These are phyloP conservation scores for Arctocebus calabarensis DNA, from an alignment of 2,797 vertebrate genomes.

Conservation along the genomic window DNA sequence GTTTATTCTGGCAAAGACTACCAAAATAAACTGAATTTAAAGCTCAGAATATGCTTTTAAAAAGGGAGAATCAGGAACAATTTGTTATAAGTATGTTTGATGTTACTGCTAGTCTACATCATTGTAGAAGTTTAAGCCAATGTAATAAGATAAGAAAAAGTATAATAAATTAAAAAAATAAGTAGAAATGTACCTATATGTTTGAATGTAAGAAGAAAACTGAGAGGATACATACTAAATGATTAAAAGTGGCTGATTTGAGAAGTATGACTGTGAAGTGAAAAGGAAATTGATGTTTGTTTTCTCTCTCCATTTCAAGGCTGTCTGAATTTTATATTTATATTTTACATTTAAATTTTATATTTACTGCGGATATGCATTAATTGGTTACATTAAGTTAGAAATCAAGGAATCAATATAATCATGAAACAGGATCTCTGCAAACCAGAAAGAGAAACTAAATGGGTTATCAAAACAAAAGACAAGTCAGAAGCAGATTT, in stretches of 20 bases:
- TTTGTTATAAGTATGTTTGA: not conserved
- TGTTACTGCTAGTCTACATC: conserved; percentile 18
- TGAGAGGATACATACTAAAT: not conserved
- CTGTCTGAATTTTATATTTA: not conserved
- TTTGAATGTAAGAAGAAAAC: conserved; percentile 17
- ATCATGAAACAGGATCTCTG: not conserved
- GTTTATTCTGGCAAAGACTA: conserved; percentile 31
- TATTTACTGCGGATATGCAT: conserved; percentile 3
- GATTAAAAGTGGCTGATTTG: conserved; percentile 5
- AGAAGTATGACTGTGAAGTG: not conserved
- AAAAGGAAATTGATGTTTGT: not conserved
- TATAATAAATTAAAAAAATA: not conserved
- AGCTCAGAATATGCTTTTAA: conserved; percentile 39
- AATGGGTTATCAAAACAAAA: not conserved
- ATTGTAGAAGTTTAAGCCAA: not conserved
- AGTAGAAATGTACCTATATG: not conserved
- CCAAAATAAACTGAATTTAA: conserved; percentile 26
- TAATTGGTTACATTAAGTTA: not conserved
- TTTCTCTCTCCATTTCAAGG: not conserved
- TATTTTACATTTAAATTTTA: not conserved
- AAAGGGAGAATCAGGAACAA: conserved; percentile 8
- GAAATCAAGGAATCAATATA: not conserved
- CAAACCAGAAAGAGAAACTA: not conserved
- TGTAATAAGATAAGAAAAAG: conserved; percentile 57
- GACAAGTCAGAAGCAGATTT: not conserved